These are phyloP conservation scores for Clanis bilineata DNA, from an alignment of 2,888 invertebrate species.

Conservation along the genomic window DNA sequence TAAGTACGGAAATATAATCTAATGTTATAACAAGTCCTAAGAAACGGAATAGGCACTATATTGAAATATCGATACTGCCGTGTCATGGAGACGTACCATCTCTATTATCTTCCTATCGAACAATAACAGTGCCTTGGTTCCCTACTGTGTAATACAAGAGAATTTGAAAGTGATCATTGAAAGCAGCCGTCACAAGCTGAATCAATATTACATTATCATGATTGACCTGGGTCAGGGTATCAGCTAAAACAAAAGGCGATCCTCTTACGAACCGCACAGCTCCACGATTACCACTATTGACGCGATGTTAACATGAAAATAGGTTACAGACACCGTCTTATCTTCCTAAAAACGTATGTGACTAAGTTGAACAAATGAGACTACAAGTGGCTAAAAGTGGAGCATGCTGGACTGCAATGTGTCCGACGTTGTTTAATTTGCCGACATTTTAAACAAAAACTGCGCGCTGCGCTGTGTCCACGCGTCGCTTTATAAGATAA, in stretches of 20 bases:
- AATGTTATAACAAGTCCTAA: too few relatives aligned
- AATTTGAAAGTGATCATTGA: neutral
- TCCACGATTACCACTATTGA: slow-evolving; percentile 43
- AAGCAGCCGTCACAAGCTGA: slow-evolving; percentile 16
- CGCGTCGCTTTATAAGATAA: neutral
- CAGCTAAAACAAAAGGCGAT: slow-evolving; percentile 28
- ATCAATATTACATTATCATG: slow-evolving; percentile 28
- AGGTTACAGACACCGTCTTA: neutral
- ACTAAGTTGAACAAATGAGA: neutral
- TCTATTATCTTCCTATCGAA: neutral
- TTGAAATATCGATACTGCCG: neutral
- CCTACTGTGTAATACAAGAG: neutral
- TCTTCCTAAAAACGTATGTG: neutral
- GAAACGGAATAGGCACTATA: neutral
- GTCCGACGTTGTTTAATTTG: neutral
- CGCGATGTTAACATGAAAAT: slow-evolving; percentile 33
- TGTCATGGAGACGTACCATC: neutral
- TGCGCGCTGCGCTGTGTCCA: neutral
- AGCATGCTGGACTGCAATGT: neutral
- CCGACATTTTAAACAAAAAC: neutral
- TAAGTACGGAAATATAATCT: too few relatives aligned
- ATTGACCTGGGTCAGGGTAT: slow-evolving; percentile 24
- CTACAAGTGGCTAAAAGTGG: neutral
- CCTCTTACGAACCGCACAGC: slow-evolving; percentile 29
- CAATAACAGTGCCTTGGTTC: neutral